Evolutionary conservation across 2,888 invertebrate species (phyloP).

Genomic region (Pemphredon lugubris): DNA sequence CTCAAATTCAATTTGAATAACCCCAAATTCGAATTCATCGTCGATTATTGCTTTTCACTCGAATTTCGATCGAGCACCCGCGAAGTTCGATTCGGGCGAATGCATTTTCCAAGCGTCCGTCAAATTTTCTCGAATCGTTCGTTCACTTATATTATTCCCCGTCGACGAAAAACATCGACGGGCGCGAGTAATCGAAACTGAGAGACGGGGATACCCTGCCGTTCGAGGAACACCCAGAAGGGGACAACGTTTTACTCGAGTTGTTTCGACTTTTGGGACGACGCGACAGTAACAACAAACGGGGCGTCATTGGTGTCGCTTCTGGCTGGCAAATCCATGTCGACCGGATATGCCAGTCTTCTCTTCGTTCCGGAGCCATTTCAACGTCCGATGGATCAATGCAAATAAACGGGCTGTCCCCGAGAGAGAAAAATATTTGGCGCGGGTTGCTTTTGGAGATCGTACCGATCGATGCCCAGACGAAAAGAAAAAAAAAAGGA

Average conservation of each 20-base stretch:
- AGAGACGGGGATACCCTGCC: background rate
- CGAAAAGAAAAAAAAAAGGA: slow-evolving; percentile 15
- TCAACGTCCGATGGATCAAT: slow-evolving; percentile 70
- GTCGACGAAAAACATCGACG: background rate
- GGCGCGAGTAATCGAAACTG: too few species aligned
- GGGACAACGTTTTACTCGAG: slow-evolving; percentile 44
- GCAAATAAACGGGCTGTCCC: slow-evolving; percentile 73
- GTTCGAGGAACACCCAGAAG: slow-evolving; percentile 56
- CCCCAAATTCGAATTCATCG: too few species aligned
- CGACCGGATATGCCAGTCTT: slow-evolving; percentile 69
- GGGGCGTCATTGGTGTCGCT: slow-evolving; percentile 64
- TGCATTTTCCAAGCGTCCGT: too few species aligned
- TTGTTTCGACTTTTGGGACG: slow-evolving; percentile 60
- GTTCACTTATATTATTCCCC: too few species aligned
- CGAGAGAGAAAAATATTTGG: slow-evolving; percentile 63
- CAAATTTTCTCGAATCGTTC: too few species aligned
- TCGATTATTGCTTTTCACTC: too few species aligned
- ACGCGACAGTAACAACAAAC: slow-evolving; percentile 70
- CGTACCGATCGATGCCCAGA: slow-evolving; percentile 44
- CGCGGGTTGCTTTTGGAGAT: slow-evolving; percentile 36
- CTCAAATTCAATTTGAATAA: too few species aligned
- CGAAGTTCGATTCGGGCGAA: too few species aligned
- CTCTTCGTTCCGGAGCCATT: slow-evolving; percentile 56
- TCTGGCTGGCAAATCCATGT: slow-evolving; percentile 52
- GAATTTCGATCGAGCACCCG: too few species aligned